These are phyloP conservation scores for Lepidocyrtoides sp. DNA, from an alignment of 2,888 invertebrate genomes.

Conservation along the genomic window DNA sequence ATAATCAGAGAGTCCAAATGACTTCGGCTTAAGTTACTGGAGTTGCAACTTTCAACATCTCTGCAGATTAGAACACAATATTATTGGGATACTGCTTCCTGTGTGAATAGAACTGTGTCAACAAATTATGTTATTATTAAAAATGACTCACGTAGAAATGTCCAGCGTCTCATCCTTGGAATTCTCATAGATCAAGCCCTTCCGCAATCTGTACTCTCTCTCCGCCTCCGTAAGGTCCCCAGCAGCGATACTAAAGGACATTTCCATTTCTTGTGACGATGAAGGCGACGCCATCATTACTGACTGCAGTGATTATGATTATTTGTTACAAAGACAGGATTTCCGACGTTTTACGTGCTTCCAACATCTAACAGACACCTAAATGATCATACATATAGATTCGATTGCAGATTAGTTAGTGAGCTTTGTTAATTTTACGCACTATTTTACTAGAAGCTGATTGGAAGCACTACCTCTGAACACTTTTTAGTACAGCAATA, in stretches of 20 bases:
- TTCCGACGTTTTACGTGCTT: no score
- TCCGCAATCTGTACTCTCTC: slow-evolving; percentile 65
- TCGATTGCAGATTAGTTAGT: no score
- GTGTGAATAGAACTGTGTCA: not conserved
- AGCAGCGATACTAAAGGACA: slow-evolving; percentile 53
- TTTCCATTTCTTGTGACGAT: not conserved
- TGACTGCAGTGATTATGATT: not conserved
- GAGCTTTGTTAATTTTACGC: no score
- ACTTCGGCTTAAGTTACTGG: slow-evolving; percentile 32
- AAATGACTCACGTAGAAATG: slow-evolving; percentile 81
- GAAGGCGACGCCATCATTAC: not conserved
- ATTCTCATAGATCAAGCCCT: slow-evolving; percentile 68
- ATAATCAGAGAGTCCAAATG: slow-evolving; percentile 41
- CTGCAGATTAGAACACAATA: no score
- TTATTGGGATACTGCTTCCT: no score
- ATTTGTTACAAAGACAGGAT: no score
- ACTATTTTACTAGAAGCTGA: no score
- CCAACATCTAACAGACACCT: no score
- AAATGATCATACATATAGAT: no score
- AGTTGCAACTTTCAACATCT: slow-evolving; percentile 53
- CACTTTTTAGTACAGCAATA: no score
- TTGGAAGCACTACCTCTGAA: no score
- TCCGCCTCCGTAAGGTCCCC: slow-evolving; percentile 77
- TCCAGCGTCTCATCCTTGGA: slow-evolving; percentile 79
- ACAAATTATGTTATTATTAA: not conserved